Conservation (phyloP, 2,888 invertebrate species). For the Noctua pronuba region DNA sequence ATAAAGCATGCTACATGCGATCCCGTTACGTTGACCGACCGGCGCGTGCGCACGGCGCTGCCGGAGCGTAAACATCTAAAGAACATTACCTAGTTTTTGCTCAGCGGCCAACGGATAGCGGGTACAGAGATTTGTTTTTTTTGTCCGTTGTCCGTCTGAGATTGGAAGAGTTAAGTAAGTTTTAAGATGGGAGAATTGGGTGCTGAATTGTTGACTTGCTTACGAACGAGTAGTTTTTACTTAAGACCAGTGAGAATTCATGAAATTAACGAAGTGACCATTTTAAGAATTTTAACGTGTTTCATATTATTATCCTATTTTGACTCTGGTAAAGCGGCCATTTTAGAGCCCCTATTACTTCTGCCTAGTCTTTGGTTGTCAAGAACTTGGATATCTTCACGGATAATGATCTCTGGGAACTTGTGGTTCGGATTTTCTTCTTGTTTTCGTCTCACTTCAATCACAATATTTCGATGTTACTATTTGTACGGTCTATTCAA, state of each 20-base stretch:
- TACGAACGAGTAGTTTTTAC: neutral
- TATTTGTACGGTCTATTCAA: neutral
- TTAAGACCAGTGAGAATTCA: neutral
- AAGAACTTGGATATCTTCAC: neutral
- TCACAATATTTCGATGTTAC: neutral
- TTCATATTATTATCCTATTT: too few relatives aligned
- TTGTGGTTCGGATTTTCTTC: neutral
- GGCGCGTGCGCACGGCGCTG: constrained; percentile 46
- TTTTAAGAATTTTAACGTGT: too few relatives aligned
- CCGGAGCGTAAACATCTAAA: constrained; percentile 58
- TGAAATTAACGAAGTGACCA: too few relatives aligned
- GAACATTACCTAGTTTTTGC: constrained; percentile 59
- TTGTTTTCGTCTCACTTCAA: neutral
- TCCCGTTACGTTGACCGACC: constrained; percentile 59
- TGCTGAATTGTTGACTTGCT: neutral
- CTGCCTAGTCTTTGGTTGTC: neutral
- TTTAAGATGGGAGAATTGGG: neutral
- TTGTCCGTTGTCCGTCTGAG: neutral
- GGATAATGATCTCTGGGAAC: neutral
- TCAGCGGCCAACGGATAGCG: constrained; percentile 39
- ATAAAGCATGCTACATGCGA: constrained; percentile 52
- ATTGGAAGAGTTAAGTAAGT: neutral
- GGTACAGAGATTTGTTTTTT: constrained; percentile 25
- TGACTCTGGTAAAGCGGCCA: too few relatives aligned
- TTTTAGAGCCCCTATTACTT: neutral